phyloP scores from a whole-genome alignment of 2,797 vertebrate species.

The Chromobotia macracanthus region DNA sequence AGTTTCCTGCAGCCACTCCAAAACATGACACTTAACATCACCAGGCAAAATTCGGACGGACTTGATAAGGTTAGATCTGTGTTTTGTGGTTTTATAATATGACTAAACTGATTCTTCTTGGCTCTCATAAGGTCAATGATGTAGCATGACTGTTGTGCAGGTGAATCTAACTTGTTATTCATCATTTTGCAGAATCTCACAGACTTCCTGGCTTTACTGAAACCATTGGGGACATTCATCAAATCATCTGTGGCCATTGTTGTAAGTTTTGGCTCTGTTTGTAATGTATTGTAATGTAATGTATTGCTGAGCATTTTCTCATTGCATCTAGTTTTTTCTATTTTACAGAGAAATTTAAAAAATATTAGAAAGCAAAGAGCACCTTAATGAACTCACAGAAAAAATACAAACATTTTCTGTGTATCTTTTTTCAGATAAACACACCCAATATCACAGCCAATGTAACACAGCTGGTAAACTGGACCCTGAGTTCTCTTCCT shows the following conservation, averaged over 20 bases:
- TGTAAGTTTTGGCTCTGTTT: background rate
- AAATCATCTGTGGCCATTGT: background rate
- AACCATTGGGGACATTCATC: slow-evolving; percentile 50
- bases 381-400: too few species aligned
- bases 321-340: too few species aligned
- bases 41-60: fast-evolving
- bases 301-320: too few species aligned
- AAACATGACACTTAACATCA: background rate
- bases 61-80: background rate
- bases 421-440: too few species aligned
- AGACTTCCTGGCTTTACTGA: too few species aligned
- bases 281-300: background rate
- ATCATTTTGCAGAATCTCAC: slow-evolving; percentile 25
- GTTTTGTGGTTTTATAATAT: background rate
- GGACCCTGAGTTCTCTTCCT: background rate
- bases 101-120: background rate
- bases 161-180: background rate
- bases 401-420: too few species aligned
- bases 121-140: background rate
- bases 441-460: too few species aligned
- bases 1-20: slow-evolving; percentile 18
- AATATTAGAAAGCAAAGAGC: too few species aligned
- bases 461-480: too few species aligned
- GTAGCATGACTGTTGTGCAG: background rate
- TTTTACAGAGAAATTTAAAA: too few species aligned